These are phyloP conservation scores for Chrysotoxum bicinctum DNA, from an alignment of 2,888 invertebrate genomes.

Conservation along the genomic window DNA sequence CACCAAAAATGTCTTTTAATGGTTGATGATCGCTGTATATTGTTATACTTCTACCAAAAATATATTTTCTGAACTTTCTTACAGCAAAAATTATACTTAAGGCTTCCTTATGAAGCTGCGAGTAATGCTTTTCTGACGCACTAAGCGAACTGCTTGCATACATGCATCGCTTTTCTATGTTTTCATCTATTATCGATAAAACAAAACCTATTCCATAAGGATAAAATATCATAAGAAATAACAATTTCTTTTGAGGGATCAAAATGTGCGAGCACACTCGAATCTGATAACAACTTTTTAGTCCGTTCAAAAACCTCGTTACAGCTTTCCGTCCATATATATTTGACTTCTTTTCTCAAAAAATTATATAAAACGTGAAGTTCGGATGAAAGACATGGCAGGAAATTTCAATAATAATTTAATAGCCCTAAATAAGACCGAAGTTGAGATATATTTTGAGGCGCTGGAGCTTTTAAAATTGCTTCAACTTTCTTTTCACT, in stretches of 20 bases:
- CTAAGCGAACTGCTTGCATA: slow-evolving; percentile 53
- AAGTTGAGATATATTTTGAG: slow-evolving; percentile 16
- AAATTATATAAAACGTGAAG: slow-evolving; percentile 28
- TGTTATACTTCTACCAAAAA: slow-evolving; percentile 75
- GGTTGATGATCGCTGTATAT: slow-evolving; percentile 65
- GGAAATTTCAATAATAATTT: slow-evolving; percentile 24
- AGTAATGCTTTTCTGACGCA: slow-evolving; percentile 73
- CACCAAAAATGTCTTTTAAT: slow-evolving; percentile 15
- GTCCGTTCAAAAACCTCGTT: slow-evolving; percentile 7
- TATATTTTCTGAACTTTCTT: slow-evolving; percentile 79
- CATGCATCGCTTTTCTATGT: slow-evolving; percentile 47
- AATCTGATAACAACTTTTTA: slow-evolving; percentile 8
- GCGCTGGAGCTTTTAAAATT: slow-evolving; percentile 10
- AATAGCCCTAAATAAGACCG: slow-evolving; percentile 20
- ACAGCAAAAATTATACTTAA: slow-evolving; percentile 78
- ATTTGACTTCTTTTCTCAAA: slow-evolving; percentile 1
- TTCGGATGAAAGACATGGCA: slow-evolving; percentile 18
- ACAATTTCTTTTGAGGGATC: slow-evolving; percentile 56
- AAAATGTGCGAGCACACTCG: slow-evolving; percentile 27
- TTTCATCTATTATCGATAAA: slow-evolving; percentile 46
- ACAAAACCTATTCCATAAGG: slow-evolving; percentile 23
- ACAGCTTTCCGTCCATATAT: slow-evolving; percentile 4
- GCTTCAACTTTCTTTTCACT: slow-evolving; percentile 29
- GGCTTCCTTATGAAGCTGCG: slow-evolving; percentile 76
- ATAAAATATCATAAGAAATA: slow-evolving; percentile 52